These are phyloP conservation scores for Catocala nupta DNA, from an alignment of 2,888 invertebrate genomes.

Conservation along the genomic window DNA sequence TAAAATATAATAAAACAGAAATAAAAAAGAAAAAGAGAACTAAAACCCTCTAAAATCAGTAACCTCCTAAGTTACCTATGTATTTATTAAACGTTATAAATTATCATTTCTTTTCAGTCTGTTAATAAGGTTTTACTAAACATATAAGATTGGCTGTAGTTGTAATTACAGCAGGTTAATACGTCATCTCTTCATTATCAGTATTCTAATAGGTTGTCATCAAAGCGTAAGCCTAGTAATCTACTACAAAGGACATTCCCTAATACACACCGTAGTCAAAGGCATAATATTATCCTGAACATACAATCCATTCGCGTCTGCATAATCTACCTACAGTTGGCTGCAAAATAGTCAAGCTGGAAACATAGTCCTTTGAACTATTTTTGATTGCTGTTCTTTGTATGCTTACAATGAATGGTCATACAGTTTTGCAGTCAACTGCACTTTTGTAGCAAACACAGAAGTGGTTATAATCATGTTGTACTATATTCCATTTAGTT, in stretches of 20 bases:
- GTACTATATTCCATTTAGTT: too few species aligned
- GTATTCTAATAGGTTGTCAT: conserved; percentile 13
- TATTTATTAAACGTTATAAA: too few species aligned
- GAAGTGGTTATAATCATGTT: too few species aligned
- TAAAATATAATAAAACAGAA: too few species aligned
- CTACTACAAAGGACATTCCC: conserved; percentile 5
- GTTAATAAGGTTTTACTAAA: not conserved
- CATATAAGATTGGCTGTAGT: too few species aligned
- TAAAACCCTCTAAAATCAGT: too few species aligned
- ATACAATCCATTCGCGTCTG: not conserved
- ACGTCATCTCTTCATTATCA: conserved; percentile 2
- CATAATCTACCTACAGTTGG: not conserved
- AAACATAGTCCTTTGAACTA: not conserved
- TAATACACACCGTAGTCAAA: conserved; percentile 1
- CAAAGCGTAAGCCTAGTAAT: not conserved
- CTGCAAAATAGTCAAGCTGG: not conserved
- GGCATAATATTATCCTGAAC: not conserved
- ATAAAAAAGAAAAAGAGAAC: too few species aligned
- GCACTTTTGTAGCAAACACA: too few species aligned
- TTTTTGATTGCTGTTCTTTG: not conserved
- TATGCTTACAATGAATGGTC: not conserved
- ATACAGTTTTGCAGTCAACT: not conserved
- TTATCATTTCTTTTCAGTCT: too few species aligned
- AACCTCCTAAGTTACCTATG: too few species aligned
- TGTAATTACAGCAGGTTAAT: not conserved